A percentile compares a stretch with the other conserved stretches of the same genome.
These are phyloP conservation scores for Apis florea DNA, from an alignment of 1,140 invertebrate genomes.

Conservation along the genomic window DNA sequence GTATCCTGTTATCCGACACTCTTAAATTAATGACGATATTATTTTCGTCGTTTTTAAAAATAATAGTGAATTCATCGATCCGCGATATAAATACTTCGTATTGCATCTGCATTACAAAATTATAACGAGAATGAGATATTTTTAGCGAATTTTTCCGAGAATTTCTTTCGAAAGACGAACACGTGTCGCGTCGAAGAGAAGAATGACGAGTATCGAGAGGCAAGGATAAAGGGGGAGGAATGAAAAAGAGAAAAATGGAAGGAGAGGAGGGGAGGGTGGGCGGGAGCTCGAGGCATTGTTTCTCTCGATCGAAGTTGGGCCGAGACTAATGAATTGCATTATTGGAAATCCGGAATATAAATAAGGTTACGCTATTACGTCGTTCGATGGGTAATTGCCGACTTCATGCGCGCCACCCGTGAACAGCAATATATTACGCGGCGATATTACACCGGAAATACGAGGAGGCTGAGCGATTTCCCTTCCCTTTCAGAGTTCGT, in stretches of 20 bases:
- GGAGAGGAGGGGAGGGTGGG: no score
- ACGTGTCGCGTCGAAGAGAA: neutral
- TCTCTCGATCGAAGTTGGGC: conserved; percentile 43
- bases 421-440: conserved; percentile 32
- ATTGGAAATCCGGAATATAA: conserved; percentile 72
- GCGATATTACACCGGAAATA: conserved; percentile 28
- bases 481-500: conserved; percentile 34
- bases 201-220: neutral
- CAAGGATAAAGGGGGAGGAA: neutral
- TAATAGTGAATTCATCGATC: neutral
- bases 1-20: neutral
- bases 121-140: neutral
- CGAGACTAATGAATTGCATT: conserved; percentile 71
- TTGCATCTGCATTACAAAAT: neutral
- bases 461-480: conserved; percentile 11
- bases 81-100: neutral
- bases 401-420: conserved; percentile 51
- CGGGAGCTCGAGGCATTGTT: conserved; percentile 62
- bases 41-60: neutral
- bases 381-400: conserved; percentile 65
- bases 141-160: neutral
- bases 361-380: conserved; percentile 69
- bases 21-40: neutral
- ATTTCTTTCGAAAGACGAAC: neutral
- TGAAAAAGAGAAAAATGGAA: neutral